Evolutionary conservation across 1,140 invertebrate species (phyloP).

Genomic region (Gryllus bimaculatus): DNA sequence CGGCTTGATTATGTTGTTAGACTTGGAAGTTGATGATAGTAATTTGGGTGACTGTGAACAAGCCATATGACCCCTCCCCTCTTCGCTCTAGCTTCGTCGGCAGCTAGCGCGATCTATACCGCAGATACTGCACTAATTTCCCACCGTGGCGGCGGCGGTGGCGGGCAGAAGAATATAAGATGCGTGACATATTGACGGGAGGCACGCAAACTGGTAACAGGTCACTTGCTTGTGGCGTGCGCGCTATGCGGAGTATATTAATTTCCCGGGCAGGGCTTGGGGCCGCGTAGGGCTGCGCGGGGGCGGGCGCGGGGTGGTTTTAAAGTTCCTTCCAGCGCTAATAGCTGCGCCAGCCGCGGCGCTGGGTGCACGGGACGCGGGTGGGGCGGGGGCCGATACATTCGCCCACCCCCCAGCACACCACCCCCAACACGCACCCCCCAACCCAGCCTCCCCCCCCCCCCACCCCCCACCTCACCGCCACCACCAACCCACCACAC

Average conservation of each 20-base stretch:
- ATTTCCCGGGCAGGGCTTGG: neutral
- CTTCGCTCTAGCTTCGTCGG: neutral
- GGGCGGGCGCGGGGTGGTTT: neutral
- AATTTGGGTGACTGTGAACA: constrained; percentile 1
- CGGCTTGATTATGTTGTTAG: constrained; percentile 1
- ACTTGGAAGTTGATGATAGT: neutral
- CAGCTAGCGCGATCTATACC: neutral
- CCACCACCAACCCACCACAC: no score
- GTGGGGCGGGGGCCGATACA: no score
- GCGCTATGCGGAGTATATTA: neutral
- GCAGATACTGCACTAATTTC: constrained; percentile 1
- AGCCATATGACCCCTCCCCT: neutral
- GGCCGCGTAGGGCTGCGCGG: no score
- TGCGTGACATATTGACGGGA: neutral
- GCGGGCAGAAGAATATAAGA: neutral
- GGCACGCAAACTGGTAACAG: neutral
- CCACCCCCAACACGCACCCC: no score
- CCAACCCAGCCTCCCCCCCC: no score
- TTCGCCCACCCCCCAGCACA: no score
- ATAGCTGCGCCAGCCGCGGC: no score
- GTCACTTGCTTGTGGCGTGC: neutral
- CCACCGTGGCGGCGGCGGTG: neutral
- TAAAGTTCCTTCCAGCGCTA: no score
- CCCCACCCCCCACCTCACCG: no score
- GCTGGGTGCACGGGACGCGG: no score